These are phyloP conservation scores for Python bivittatus DNA, from an alignment of 2,113 vertebrate species.

Conservation along the genomic window DNA sequence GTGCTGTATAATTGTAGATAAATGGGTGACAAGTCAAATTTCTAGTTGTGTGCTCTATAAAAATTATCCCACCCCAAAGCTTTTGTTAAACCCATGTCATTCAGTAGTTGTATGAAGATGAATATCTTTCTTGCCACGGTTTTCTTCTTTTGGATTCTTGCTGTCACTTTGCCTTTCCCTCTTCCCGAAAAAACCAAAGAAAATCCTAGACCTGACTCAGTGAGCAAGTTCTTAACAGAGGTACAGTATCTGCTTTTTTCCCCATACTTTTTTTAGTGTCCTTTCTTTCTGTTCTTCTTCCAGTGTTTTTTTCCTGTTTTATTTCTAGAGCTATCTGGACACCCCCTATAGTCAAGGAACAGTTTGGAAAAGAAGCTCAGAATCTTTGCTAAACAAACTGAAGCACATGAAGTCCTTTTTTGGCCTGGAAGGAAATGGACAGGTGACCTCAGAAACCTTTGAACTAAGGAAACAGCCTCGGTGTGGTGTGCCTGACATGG, in stretches of 20 bases:
- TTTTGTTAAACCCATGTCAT: not conserved
- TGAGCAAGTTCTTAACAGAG: not conserved
- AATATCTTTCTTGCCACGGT: not conserved
- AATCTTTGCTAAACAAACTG: constrained; percentile 38
- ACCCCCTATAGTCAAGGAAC: not conserved
- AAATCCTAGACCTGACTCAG: not conserved
- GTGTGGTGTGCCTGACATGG: constrained; percentile 71
- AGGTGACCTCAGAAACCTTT: constrained; percentile 68
- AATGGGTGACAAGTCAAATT: not conserved
- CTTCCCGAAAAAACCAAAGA: not conserved
- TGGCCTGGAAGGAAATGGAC: constrained; percentile 67
- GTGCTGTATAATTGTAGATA: not conserved
- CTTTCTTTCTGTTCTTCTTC: not conserved
- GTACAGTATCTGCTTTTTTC: not conserved
- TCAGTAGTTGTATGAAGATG: not conserved
- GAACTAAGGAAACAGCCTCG: constrained; percentile 69
- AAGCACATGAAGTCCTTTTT: constrained; percentile 74
- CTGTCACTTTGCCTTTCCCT: not conserved
- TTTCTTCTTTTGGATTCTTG: not conserved
- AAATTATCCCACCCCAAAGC: not conserved
- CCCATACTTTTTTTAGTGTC: not conserved
- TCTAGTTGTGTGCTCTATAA: not conserved
- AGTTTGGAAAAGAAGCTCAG: constrained; percentile 7
- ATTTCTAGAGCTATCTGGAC: constrained; percentile 20
- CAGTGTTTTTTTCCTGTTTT: not conserved